Base-by-base conservation (phyloP, 2,113 vertebrate genomes). In the Cryptomyrus ogoouensis region DNA sequence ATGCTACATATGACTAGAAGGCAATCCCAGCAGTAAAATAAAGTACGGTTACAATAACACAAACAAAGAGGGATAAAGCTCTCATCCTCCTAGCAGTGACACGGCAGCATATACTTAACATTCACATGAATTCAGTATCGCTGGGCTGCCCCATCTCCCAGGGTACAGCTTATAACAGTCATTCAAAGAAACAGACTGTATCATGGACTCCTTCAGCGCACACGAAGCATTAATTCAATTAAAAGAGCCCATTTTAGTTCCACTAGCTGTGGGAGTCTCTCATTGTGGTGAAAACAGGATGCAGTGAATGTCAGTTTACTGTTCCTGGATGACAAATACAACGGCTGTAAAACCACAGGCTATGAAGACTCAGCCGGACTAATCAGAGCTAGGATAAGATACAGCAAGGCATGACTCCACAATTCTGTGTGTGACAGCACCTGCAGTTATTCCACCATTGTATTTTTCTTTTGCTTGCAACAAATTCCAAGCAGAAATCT, bases 221-320 rank as follows among this genome's bases (percentile, higher is more conserved):
- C 52, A 49, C 66, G 17, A 88, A 47, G 50, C 84, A 83, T 88
- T 88, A 58, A 90, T 83, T 47, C 85, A 89, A 89, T 88, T 91
- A 90, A 91, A 91, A 91, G 12, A 44, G 89, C 21, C 53, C 74
- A 52, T 66, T 62, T 87, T 46, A 49, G 62, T 83, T 83, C 39
- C 84, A 74, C 35, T 15, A 88, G 70, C 84, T 56, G 88, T 74
- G 19, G 86, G 89, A 83, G 27, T 15, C 74, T 46, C 52, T 87
- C 17, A 3, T 86, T 89, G 17, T 53, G 50, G 80, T 6, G 42
- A 39, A 83, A 89, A 52, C 80, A 31, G 47, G 83, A 85, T 21
- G 88, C 21, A 35, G 56, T 83, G 39, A 84, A 46, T 31, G 83
- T 53, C 58, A 12, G 80, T 87, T 89, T 89, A 89, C 83, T 50